Conservation (phyloP, 1,140 invertebrate species). For the Heliconius congener region DNA sequence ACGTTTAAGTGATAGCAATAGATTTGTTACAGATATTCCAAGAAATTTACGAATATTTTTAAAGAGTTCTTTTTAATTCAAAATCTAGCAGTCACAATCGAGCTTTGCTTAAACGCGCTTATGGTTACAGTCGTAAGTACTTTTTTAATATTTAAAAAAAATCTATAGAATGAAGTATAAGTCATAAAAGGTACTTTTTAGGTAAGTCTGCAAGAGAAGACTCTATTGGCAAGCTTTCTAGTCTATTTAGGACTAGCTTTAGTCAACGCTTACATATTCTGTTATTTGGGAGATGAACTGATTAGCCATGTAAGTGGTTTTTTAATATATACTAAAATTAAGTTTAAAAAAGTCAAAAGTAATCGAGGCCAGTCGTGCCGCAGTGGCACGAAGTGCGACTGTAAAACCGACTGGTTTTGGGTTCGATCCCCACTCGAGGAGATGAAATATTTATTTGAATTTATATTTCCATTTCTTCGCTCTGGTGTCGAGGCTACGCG, state of each 20-base stretch:
- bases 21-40: slow-evolving; percentile 55
- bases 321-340: too few relatives aligned
- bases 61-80: slow-evolving; percentile 70
- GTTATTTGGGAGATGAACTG: slow-evolving; percentile 65
- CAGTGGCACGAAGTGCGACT: too few relatives aligned
- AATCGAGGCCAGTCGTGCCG: too few relatives aligned
- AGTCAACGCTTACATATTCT: slow-evolving; percentile 67
- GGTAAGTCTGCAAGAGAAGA: slow-evolving; percentile 58
- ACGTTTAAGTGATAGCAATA: neutral
- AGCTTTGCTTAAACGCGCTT: slow-evolving; percentile 67
- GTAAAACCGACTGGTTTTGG: too few relatives aligned
- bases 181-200: slow-evolving; percentile 35
- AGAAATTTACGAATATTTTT: slow-evolving; percentile 55
- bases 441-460: too few relatives aligned
- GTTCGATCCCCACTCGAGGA: too few relatives aligned
- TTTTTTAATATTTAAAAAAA: neutral
- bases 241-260: slow-evolving; percentile 57
- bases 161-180: neutral
- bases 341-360: too few relatives aligned
- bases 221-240: slow-evolving; percentile 56
- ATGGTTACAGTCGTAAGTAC: slow-evolving; percentile 63
- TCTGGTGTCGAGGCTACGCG: too few relatives aligned
- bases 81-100: slow-evolving; percentile 67
- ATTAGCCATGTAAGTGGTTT: slow-evolving; percentile 59
- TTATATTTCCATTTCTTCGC: too few relatives aligned